A percentile compares a stretch with the other conserved stretches of the same genome.
Evolutionary conservation across 2,797 vertebrate genomes (phyloP).

Genomic region (Lindbergichthys nudifrons): DNA sequence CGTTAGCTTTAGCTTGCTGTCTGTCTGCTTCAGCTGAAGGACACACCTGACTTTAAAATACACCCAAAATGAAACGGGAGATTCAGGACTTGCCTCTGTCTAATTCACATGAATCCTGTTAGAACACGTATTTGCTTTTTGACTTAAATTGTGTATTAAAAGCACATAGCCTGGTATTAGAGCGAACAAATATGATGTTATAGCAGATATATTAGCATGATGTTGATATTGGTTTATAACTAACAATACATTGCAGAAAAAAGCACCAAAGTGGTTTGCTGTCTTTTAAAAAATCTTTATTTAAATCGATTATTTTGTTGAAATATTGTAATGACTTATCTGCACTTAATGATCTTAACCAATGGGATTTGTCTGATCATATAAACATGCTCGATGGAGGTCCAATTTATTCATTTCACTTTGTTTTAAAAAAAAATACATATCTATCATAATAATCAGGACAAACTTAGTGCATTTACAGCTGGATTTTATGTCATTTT

Average conservation of each 20-base stretch:
- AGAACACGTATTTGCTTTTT: background rate
- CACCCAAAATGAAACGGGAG: slow-evolving; percentile 9
- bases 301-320: too few species aligned
- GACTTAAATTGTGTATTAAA: background rate
- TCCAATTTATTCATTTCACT: too few species aligned
- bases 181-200: background rate
- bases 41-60: slow-evolving; percentile 47
- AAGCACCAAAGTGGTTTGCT: background rate
- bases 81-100: background rate
- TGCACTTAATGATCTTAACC: background rate
- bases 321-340: background rate
- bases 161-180: background rate
- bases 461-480: too few species aligned
- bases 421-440: background rate
- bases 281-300: too few species aligned
- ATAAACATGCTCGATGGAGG: too few species aligned
- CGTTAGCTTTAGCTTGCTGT: background rate
- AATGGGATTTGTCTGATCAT: background rate
- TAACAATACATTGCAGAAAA: background rate
- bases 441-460: background rate
- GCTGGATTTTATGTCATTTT: background rate
- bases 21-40: background rate
- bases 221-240: too few species aligned
- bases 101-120: background rate
- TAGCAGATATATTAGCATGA: background rate